Base-by-base conservation (phyloP, 2,797 vertebrate genomes). In the Limosa lapponica region DNA sequence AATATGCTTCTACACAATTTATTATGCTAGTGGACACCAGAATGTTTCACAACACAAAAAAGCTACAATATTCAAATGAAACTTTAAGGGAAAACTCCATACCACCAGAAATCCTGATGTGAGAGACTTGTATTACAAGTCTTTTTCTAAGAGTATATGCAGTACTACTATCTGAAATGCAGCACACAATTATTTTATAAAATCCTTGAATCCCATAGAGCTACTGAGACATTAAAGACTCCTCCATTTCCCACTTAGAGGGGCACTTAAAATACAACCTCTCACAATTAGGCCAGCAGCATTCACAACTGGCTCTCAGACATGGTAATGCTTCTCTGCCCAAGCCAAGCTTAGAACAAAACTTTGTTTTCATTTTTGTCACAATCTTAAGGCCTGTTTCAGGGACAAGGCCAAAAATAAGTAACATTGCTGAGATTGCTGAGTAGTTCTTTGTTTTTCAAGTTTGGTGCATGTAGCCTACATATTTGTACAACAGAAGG, bases 401-500 rank as follows among this genome's bases (percentile, higher is more conserved):
- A 87, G 34, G 17, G 39, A 32, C 11, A 67, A 87, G 43, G 7
- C 4, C 22, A 67, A 71, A 16, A 82, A 74, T 0, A 25, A 1
- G 7, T 22, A 49, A 43, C 54, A 27, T 0, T 30, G 22, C 5
- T 36, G 18, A 36, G 17, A 27, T 0, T 30, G 22, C 5, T 36
- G 18, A 36, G 17, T 6, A 13, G 17, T 30, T 11, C 11, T n/a
- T 36, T 8, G 2, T 61, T 51, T 69, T 22, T 41, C 15, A 28
- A 30, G 5, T 34, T 19, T 11, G 16, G 14, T 32, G 8, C 59
- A 77, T 25, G 52, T 7, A 51, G 30, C 19, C 28, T 32, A 34
- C 11, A 6, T 25, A 46, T 3, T 8, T 28, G 8, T 23, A 49
- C 7, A 54, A 49, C 14, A 65, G 23, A 43, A 84, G 43, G 37